Base-by-base conservation (phyloP, 2,797 vertebrate genomes). In the Acipenser oxyrinchus region DNA sequence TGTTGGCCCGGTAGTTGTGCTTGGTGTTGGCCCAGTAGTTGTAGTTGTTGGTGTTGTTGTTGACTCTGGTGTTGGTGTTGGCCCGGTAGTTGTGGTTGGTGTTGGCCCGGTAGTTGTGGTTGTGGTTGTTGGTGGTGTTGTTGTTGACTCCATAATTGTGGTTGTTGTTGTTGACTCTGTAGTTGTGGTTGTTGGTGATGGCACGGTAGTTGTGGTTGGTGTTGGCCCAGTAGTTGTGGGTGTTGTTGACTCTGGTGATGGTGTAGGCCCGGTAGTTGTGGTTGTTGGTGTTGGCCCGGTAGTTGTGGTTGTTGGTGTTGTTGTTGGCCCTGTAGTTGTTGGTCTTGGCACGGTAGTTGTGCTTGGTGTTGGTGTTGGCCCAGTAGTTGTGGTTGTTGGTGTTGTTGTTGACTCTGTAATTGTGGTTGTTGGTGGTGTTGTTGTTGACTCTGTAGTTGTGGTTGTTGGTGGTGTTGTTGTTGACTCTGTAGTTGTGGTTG, bases 41-140 rank as follows among this genome's bases (percentile, higher is more conserved):
- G 48, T 23, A 10, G 2, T 10, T 18, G 67, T 49, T 6, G 67
- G 48, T 49, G 62, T 58, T 8, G 67, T 57, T 49, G 67, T 68
- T 48, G 23, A 6, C 7, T 10, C n/a, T 18, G 15, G 15, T 18
- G 15, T 18, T 18, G 15, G 15, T 18, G 15, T 18, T 18, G 15
- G 15, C 15, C 15, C 1, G 15, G 15, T 18, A 18, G 15, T 18
- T 18, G 15, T 18, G 15, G 15, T 18, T 18, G 15, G 15, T 18
- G 15, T 18, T 18, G 63, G 61, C 8, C 4, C 8, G 15, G 68
- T 62, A 1, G 60, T 6, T 55, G 64, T 7, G 53, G 51, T 4
- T 4, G 63, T 52, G 49, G 69, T 66, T 23, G 60, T 66, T n/a
- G n/a, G n/a, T n/a, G n/a, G n/a, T 1, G 15, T 18, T 18, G 15